Evolutionary conservation across 2,113 vertebrate species (phyloP).

Genomic region (Muntiacus muntjak): DNA sequence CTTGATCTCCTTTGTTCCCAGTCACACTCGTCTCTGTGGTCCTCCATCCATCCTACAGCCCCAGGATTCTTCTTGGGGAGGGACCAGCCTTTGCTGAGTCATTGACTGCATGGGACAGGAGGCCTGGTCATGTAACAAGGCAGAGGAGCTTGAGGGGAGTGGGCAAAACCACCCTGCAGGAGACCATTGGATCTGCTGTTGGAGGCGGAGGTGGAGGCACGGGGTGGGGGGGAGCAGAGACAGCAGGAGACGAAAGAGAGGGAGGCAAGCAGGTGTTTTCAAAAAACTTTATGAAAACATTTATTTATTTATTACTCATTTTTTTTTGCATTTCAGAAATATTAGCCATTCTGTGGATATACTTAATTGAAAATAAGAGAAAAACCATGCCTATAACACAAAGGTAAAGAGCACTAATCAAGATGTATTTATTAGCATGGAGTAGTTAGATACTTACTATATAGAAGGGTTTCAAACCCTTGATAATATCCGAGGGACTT

Average conservation of each 20-base stretch:
- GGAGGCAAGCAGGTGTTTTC: background rate
- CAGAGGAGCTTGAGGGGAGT: background rate
- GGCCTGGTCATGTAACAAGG: no score
- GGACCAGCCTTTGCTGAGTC: background rate
- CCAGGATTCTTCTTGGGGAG: background rate
- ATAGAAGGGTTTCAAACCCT: background rate
- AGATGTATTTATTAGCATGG: rapidly evolving
- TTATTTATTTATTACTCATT: background rate
- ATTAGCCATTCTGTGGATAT: background rate
- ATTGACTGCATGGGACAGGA: background rate
- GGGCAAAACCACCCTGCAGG: background rate
- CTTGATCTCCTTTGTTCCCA: background rate
- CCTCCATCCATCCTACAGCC: background rate
- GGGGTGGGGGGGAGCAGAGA: background rate
- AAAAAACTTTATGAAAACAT: background rate
- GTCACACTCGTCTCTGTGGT: background rate
- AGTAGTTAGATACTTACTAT: rapidly evolving
- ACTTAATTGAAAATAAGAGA: background rate
- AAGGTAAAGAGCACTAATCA: background rate
- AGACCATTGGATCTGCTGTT: no score
- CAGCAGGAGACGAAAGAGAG: background rate
- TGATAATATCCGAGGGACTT: no score
- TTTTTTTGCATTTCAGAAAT: background rate
- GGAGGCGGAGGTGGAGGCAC: rapidly evolving
- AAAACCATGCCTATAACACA: rapidly evolving